These are phyloP conservation scores for Trematomus bernacchii DNA, from an alignment of 2,797 vertebrate species.

Conservation along the genomic window DNA sequence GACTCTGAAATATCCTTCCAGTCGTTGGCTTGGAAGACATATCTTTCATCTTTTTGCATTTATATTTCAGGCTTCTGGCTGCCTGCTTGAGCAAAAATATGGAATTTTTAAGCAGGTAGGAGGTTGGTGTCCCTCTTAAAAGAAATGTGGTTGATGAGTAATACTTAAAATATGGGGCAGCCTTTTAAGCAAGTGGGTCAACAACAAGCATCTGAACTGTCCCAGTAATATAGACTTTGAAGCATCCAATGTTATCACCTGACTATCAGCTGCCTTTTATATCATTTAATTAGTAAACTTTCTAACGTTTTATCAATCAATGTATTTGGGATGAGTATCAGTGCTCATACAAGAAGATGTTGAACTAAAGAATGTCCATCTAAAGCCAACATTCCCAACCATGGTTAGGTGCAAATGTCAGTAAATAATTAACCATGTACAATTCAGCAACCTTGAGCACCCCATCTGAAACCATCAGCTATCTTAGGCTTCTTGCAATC, in stretches of 20 bases:
- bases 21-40: constrained; percentile 1
- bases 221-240: background rate
- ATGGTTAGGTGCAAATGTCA: background rate
- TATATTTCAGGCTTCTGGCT: constrained; percentile 31
- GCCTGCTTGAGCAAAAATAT: constrained; percentile 15
- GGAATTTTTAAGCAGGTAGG: constrained; percentile 27
- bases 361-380: background rate
- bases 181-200: constrained; percentile 27
- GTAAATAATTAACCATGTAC: no score
- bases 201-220: constrained; percentile 16
- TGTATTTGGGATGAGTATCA: no score
- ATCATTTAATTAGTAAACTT: background rate
- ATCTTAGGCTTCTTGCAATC: background rate
- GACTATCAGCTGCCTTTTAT: background rate
- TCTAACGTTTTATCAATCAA: background rate
- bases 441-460: no score
- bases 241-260: background rate
- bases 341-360: background rate
- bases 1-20: background rate
- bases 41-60: constrained; percentile 25
- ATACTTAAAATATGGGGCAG: constrained; percentile 14
- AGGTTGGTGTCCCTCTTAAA: constrained; percentile 19
- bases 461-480: no score
- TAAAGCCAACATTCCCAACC: background rate
- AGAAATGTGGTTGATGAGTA: constrained; percentile 31